Conservation (phyloP, 2,888 invertebrate species). For the Drosophila hawaiiensis region DNA sequence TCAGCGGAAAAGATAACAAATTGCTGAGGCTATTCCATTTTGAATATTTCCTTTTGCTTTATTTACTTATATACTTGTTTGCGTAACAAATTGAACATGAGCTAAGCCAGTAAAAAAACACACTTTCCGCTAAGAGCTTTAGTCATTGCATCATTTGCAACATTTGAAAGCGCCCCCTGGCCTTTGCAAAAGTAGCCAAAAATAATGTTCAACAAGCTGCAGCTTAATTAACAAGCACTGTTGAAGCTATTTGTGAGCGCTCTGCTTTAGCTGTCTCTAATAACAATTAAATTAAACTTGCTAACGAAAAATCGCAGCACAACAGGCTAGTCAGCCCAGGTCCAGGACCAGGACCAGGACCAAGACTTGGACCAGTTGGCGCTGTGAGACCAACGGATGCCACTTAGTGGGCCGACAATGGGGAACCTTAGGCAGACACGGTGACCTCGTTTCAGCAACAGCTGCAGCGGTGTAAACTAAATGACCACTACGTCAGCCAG, state of each 20-base stretch:
- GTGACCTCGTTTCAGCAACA: conserved; percentile 45
- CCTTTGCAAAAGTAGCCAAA: conserved; percentile 18
- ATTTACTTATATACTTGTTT: neutral
- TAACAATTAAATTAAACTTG: conserved; percentile 74
- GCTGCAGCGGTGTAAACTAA: conserved; percentile 25
- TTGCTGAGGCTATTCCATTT: neutral
- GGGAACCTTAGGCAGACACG: conserved; percentile 43
- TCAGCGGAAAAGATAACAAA: neutral
- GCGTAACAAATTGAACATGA: neutral
- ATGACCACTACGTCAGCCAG: conserved; percentile 40
- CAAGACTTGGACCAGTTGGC: conserved; percentile 11
- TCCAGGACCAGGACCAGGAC: conserved; percentile 5
- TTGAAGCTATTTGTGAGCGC: conserved; percentile 36
- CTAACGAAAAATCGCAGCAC: conserved; percentile 58
- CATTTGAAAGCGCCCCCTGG: neutral
- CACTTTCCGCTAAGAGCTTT: neutral
- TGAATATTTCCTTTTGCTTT: neutral
- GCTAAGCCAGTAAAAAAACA: neutral
- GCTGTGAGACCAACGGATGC: conserved; percentile 29
- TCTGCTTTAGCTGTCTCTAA: conserved; percentile 58
- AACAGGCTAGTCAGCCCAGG: conserved; percentile 39
- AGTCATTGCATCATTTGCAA: neutral
- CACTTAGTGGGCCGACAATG: conserved; percentile 41
- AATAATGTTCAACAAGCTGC: conserved; percentile 50
- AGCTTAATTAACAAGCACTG: conserved; percentile 70